A percentile compares a stretch with the other conserved stretches of the same genome.
Evolutionary conservation across 1,140 invertebrate genomes (phyloP).

Genomic region (Fopius arisanus): DNA sequence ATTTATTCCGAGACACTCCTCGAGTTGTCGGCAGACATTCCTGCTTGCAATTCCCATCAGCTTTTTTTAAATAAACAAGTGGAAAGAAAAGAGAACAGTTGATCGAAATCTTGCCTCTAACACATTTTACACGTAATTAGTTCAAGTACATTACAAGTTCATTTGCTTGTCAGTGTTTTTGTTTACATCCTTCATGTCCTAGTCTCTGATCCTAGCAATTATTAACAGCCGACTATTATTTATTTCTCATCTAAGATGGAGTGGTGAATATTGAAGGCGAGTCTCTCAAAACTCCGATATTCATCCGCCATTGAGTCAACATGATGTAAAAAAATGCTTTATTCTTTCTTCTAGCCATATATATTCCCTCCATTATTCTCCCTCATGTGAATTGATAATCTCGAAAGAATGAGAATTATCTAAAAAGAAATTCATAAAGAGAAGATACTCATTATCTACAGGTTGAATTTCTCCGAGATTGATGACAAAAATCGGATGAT

Average conservation of each 20-base stretch:
- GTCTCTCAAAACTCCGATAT: conserved; percentile 17
- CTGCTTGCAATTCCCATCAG: neutral
- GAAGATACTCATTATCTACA: neutral
- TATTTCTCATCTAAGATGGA: conserved; percentile 15
- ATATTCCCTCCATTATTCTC: neutral
- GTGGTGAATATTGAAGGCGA: conserved; percentile 18
- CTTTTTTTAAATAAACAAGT: neutral
- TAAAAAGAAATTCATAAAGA: neutral
- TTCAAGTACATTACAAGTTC: neutral
- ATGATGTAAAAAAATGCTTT: conserved; percentile 26
- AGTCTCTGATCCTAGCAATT: conserved; percentile 18
- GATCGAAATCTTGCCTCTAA: neutral
- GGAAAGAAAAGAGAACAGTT: neutral
- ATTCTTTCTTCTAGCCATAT: conserved; percentile 25
- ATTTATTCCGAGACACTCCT: neutral
- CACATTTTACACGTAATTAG: conserved; percentile 7
- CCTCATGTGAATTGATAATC: neutral
- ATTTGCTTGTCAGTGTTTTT: neutral
- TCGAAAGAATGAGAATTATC: neutral
- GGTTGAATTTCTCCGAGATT: neutral
- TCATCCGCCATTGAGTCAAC: conserved; percentile 19
- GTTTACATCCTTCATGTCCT: neutral
- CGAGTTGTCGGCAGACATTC: neutral
- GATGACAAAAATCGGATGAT: neutral
- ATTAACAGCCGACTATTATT: conserved; percentile 27